phyloP scores from a whole-genome alignment of 2,113 vertebrate species.

The Ictalurus punctatus region DNA sequence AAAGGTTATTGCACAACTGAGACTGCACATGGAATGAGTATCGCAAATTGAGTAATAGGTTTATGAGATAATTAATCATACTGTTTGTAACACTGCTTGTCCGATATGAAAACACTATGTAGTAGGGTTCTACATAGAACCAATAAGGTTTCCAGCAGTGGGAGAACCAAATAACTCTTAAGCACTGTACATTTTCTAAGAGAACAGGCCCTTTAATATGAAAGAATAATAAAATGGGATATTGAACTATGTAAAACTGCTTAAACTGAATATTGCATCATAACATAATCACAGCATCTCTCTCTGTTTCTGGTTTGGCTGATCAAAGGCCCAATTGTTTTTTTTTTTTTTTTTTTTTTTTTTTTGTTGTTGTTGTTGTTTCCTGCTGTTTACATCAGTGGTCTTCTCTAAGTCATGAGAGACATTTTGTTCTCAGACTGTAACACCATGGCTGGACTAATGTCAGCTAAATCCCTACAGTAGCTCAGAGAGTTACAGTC shows the following conservation, averaged over 20 bases:
- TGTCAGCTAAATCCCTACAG: conserved; percentile 32
- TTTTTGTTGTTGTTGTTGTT: background rate
- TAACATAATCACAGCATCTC: background rate
- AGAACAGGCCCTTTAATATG: background rate
- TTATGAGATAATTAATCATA: background rate
- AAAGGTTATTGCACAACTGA: background rate
- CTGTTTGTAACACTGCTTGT: background rate
- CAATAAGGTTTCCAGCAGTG: background rate
- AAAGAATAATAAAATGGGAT: background rate
- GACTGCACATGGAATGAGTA: background rate
- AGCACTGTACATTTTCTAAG: background rate
- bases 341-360: no score
- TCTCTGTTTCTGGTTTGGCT: background rate
- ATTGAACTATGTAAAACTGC: background rate
- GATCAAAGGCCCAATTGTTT: no score
- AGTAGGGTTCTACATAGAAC: background rate
- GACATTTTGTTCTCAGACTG: conserved; percentile 35
- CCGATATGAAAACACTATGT: background rate
- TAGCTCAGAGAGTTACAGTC: conserved; percentile 6
- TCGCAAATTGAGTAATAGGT: background rate
- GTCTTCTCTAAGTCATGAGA: background rate
- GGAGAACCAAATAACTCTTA: background rate
- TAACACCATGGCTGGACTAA: conserved; percentile 34
- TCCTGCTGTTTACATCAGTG: background rate
- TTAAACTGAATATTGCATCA: conserved; percentile 1